Base-by-base conservation (phyloP, 2,113 vertebrate genomes). In the Rhinoptilus africanus region DNA sequence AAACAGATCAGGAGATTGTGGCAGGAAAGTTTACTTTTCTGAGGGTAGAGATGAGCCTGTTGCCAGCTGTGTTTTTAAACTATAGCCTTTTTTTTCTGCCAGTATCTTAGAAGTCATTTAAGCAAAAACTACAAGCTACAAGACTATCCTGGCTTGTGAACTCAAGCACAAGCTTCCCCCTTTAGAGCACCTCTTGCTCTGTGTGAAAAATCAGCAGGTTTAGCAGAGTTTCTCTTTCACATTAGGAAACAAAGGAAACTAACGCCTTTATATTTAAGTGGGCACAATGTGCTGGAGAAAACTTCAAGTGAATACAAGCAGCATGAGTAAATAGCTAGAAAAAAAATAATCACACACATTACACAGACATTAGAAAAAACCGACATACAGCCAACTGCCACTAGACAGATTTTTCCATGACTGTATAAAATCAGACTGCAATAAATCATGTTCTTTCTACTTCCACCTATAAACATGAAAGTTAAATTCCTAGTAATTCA, bases 1-100 rank as follows among this genome's bases (percentile, higher is more conserved):
- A 96, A 96, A 93, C 75, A 96, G 51, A 93, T 71, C 37, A 63
- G 37, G 37, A 92, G 56, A 85, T 17, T 56, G 39, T 56, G 60
- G 56, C 51, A 91, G 64, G 20, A 21, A 86, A 89, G 76, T 94
- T 92, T 84, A 91, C 86, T 92, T 81, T 67, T 71, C 43, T 78
- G 26, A 35, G 41, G 73, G 64, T 4, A 92, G 91, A 92, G 37
- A 67, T 12, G 20, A 95, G 50, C 32, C n/a, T 86, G 32, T 18
- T 92, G 47, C 32, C 73, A 92, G 37, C 43, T 84, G 27, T 35
- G 6, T 30, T 68, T 72, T 75, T 63, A 34, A 89, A 66, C 41
- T 14, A 56, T 1, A 51, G 17, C 4, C 4, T 12, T 60, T 82
- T 80, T 74, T 48, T 45, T 9, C 66, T 64, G 37, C 24, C 26